A percentile compares a stretch with the other conserved stretches of the same genome.
phyloP scores from a whole-genome alignment of 2,113 vertebrate species.

The Mungos mungo region DNA sequence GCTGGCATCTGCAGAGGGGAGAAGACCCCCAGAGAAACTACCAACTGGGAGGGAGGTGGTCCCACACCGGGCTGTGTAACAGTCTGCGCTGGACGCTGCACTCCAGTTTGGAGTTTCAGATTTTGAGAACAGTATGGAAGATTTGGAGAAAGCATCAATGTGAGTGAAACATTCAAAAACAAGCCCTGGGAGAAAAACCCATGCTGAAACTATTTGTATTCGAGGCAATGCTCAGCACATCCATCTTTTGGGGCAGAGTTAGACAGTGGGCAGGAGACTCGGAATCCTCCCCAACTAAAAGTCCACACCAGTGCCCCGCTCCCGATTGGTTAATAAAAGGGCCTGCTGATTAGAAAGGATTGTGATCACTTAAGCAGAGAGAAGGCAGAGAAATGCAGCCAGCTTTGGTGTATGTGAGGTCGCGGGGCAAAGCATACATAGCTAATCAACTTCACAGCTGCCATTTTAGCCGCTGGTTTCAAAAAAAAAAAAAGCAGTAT shows the following conservation, averaged over 20 bases:
- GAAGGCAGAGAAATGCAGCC: background rate
- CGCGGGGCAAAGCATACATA: background rate
- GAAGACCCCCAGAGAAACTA: background rate
- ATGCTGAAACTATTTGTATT: background rate
- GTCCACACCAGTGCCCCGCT: background rate
- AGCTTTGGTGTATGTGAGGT: background rate
- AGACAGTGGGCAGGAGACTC: background rate
- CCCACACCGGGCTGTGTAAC: background rate
- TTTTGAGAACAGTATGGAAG: background rate
- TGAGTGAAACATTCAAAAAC: background rate
- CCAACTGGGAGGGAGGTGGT: background rate
- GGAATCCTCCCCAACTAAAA: background rate
- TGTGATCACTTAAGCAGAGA: background rate
- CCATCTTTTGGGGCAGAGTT: background rate
- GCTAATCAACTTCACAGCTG: background rate
- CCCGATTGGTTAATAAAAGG: background rate
- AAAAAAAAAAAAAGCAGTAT: background rate
- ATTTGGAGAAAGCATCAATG: background rate
- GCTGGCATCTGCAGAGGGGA: background rate
- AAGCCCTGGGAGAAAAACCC: background rate
- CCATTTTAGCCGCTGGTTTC: background rate
- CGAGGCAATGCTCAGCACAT: background rate
- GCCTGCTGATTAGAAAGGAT: background rate
- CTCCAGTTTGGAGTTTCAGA: background rate
- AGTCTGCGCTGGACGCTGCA: background rate